Evolutionary conservation across 92 coral and sea anemone genomes (phyloP).

Genomic region (Porites cylindrica): DNA sequence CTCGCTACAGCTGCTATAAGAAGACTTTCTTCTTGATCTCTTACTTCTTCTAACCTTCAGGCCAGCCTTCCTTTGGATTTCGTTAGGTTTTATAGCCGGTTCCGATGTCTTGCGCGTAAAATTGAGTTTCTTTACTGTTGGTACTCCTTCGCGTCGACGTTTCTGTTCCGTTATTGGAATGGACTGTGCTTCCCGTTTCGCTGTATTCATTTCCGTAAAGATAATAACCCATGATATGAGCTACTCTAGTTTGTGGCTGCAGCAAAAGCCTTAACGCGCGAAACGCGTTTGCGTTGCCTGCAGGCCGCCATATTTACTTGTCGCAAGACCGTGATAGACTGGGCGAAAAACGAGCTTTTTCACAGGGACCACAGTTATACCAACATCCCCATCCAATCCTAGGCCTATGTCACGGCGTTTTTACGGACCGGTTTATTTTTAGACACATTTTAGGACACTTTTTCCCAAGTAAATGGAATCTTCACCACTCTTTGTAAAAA

Average conservation of each 20-base stretch:
- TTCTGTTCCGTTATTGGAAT: constrained; percentile 23
- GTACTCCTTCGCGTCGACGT: constrained; percentile 29
- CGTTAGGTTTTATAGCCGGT: background rate
- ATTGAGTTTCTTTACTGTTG: constrained; percentile 24
- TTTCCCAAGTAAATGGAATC: too few relatives aligned
- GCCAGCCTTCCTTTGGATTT: background rate
- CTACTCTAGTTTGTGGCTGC: background rate
- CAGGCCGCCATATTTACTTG: constrained; percentile 18
- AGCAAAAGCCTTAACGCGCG: background rate
- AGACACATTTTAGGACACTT: too few relatives aligned
- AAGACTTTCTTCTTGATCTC: constrained; percentile 22
- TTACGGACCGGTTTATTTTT: too few relatives aligned
- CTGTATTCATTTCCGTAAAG: constrained; percentile 19
- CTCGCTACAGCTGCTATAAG: constrained; percentile 8
- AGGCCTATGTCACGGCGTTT: too few relatives aligned
- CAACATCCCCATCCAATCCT: too few relatives aligned
- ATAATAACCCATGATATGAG: constrained; percentile 20
- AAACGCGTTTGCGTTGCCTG: background rate
- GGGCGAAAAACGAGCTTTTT: background rate
- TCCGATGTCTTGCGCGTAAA: constrained; percentile 9
- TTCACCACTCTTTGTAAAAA: too few relatives aligned
- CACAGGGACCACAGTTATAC: background rate
- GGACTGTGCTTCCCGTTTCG: constrained; percentile 24
- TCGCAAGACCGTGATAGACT: background rate
- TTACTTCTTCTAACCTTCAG: constrained; percentile 22